Conservation (phyloP, 2,888 invertebrate species). For the Eulithis prunata region DNA sequence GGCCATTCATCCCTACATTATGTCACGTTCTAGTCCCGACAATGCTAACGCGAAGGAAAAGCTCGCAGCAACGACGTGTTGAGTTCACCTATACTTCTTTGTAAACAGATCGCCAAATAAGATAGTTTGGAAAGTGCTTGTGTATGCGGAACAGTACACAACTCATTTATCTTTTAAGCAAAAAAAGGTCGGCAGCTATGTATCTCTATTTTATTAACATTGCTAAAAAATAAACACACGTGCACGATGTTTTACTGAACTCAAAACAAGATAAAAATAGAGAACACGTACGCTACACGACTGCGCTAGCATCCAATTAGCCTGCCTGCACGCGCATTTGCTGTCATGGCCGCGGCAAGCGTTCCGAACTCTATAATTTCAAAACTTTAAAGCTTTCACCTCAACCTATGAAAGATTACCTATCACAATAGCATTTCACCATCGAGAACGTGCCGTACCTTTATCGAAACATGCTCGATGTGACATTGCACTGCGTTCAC, state of each 20-base stretch:
- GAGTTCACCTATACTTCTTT: background rate
- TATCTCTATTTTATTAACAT: background rate
- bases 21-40: slow-evolving; percentile 20
- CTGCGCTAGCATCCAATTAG: no score
- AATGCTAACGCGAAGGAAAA: slow-evolving; percentile 9
- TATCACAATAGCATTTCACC: no score
- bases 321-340: no score
- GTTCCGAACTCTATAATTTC: no score
- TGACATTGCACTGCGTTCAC: no score
- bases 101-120: slow-evolving; percentile 13
- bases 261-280: background rate
- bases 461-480: no score
- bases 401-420: no score
- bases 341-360: no score
- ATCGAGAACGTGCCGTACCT: no score
- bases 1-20: slow-evolving; percentile 10
- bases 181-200: slow-evolving; percentile 7
- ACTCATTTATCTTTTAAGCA: slow-evolving; percentile 13
- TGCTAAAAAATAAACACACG: background rate
- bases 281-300: background rate
- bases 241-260: background rate
- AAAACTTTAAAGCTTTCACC: no score
- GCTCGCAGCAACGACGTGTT: slow-evolving; percentile 5
- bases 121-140: slow-evolving; percentile 8
- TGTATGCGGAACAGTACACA: slow-evolving; percentile 11